phyloP scores from a whole-genome alignment of 2,797 vertebrate genomes.

The Sparidentex hasta region DNA sequence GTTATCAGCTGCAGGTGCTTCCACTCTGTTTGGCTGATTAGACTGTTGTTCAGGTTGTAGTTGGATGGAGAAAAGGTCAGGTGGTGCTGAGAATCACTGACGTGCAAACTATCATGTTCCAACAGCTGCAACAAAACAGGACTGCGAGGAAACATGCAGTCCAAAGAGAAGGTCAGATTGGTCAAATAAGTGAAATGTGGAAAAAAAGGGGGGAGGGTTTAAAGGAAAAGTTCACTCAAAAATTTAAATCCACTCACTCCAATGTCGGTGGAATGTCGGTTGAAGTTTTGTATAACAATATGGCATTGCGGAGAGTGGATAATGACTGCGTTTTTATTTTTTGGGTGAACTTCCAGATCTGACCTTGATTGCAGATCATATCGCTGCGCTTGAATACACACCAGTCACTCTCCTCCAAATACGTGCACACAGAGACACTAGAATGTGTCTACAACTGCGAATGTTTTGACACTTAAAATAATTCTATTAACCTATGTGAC shows the following conservation, averaged over 20 bases:
- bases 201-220: too few relatives aligned
- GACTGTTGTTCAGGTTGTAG: neutral
- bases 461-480: constrained; percentile 24
- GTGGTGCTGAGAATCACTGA: neutral
- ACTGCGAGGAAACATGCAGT: neutral
- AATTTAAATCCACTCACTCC: too few relatives aligned
- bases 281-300: too few relatives aligned
- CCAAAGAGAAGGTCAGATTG: neutral
- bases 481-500: neutral
- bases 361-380: neutral
- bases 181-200: neutral
- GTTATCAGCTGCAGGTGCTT: neutral
- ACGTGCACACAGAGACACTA: neutral
- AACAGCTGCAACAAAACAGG: neutral
- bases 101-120: neutral
- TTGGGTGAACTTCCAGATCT: neutral
- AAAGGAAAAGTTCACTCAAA: too few relatives aligned
- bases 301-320: too few relatives aligned
- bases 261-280: too few relatives aligned
- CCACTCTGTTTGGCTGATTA: neutral
- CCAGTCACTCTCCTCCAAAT: neutral
- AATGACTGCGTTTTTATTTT: too few relatives aligned
- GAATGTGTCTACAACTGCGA: neutral
- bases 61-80: neutral
- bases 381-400: neutral